Conservation (phyloP, 2,113 vertebrate genomes). For the Nothocercus nigrocapillus region DNA sequence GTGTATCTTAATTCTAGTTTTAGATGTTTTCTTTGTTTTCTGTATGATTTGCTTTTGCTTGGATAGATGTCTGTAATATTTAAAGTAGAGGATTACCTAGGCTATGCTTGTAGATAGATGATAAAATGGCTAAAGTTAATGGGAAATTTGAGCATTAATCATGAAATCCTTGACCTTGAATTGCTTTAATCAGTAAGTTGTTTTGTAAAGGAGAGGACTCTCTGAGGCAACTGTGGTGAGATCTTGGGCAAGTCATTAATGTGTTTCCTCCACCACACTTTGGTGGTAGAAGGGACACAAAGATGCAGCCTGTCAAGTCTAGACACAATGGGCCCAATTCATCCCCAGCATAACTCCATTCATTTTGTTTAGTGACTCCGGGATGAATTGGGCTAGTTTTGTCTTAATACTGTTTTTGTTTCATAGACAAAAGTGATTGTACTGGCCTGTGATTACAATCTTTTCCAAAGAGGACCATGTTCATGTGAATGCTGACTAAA, state of each 20-base stretch:
- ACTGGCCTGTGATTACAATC: slow-evolving; percentile 53
- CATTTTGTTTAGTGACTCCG: slow-evolving; percentile 42
- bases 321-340: slow-evolving; percentile 53
- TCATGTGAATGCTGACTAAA: slow-evolving; percentile 58
- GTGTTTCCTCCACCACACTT: not conserved
- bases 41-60: slow-evolving; percentile 4
- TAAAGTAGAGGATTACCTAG: not conserved
- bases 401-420: slow-evolving; percentile 65
- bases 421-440: slow-evolving; percentile 57
- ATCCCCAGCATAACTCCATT: slow-evolving; percentile 30
- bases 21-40: not conserved
- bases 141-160: not conserved
- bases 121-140: slow-evolving; percentile 1
- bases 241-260: not conserved
- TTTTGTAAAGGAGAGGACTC: not conserved
- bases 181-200: not conserved
- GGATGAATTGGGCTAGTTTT: slow-evolving; percentile 52
- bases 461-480: slow-evolving; percentile 57
- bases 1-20: not conserved
- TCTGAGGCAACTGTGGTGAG: not conserved
- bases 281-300: not conserved
- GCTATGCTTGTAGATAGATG: not conserved
- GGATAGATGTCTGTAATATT: not conserved
- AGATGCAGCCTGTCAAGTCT: not conserved
- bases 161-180: not conserved